phyloP scores from a whole-genome alignment of 1,140 invertebrate species.

The Musca vetustissima region DNA sequence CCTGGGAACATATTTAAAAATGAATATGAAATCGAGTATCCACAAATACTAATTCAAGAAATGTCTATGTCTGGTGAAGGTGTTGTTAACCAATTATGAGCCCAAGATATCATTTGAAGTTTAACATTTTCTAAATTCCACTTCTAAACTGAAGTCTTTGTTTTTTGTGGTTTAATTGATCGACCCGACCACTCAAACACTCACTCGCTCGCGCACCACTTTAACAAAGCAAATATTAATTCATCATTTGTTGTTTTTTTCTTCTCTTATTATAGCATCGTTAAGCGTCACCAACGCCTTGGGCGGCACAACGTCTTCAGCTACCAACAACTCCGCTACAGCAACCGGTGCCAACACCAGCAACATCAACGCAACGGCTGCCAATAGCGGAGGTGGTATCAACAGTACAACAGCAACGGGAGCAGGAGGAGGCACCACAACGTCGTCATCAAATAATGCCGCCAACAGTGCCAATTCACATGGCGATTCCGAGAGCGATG shows the following conservation, averaged over 20 bases:
- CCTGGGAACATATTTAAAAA: too few relatives aligned
- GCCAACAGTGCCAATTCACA: constrained; percentile 33
- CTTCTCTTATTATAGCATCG: constrained; percentile 19
- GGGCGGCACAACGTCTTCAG: constrained; percentile 19
- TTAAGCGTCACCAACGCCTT: constrained; percentile 18
- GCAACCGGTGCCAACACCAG: constrained; percentile 14
- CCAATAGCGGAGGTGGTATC: constrained; percentile 29
- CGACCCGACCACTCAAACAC: too few relatives aligned
- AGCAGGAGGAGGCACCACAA: constrained; percentile 37
- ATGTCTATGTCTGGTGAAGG: background rate
- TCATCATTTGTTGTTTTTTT: background rate
- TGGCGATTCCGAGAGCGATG: constrained; percentile 69
- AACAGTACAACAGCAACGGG: constrained; percentile 39
- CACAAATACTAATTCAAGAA: background rate
- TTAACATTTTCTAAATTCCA: too few relatives aligned
- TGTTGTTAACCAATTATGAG: background rate
- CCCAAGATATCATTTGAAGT: too few relatives aligned
- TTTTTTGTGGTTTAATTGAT: too few relatives aligned
- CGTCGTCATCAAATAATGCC: constrained; percentile 30
- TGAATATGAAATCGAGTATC: too few relatives aligned
- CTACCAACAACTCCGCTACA: constrained; percentile 14
- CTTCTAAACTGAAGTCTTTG: too few relatives aligned
- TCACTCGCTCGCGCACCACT: too few relatives aligned
- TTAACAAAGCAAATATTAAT: too few relatives aligned
- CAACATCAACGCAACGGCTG: constrained; percentile 4